Conservation (phyloP, 2,797 vertebrate genomes). For the Enoplosus armatus region DNA sequence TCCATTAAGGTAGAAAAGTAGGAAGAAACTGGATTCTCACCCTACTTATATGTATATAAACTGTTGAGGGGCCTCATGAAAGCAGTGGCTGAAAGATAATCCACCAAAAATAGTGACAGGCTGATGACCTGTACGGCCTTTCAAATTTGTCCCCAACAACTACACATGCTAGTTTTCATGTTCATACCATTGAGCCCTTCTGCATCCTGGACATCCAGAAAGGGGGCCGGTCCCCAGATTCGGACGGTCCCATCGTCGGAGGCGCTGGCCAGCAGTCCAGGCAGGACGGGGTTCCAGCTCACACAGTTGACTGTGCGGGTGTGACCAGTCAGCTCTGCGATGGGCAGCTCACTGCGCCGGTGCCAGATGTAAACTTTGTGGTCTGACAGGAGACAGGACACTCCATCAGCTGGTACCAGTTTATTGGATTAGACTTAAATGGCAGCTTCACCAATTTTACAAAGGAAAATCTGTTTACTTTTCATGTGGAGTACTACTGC, state of each 20-base stretch:
- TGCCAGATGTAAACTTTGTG: slow-evolving; percentile 99
- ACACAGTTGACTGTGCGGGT: slow-evolving; percentile 97
- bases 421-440: background rate
- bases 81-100: background rate
- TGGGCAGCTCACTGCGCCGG: slow-evolving; percentile 95
- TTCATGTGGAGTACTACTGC: background rate
- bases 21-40: background rate
- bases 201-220: slow-evolving; percentile 92
- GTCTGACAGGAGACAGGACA: slow-evolving; percentile 81
- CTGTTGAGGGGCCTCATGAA: background rate
- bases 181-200: slow-evolving; percentile 87
- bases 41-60: background rate
- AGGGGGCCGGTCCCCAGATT: slow-evolving; percentile 97
- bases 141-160: background rate
- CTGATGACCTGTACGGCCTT: background rate
- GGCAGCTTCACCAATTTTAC: background rate
- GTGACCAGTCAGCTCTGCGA: slow-evolving; percentile 96
- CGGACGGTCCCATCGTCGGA: slow-evolving; percentile 96
- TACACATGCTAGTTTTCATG: background rate
- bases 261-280: slow-evolving; percentile 96
- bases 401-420: background rate
- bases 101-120: too few relatives aligned
- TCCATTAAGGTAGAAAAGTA: too few relatives aligned
- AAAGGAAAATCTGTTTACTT: background rate
- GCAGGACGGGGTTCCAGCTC: slow-evolving; percentile 96